These are phyloP conservation scores for Amyelois transitella DNA, from an alignment of 1,140 invertebrate genomes.

Conservation along the genomic window DNA sequence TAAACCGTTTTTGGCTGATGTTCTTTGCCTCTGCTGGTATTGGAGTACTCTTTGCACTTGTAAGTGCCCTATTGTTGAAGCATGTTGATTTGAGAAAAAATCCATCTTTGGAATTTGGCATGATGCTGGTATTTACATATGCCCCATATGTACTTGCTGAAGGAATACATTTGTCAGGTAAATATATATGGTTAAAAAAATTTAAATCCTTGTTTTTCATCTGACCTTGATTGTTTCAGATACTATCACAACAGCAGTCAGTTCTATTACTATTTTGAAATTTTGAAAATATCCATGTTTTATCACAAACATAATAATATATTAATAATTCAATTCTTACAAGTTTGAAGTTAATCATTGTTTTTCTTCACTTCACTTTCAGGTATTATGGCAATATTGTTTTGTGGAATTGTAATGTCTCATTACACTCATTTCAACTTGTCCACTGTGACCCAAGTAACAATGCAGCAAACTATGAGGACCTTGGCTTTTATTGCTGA, in stretches of 20 bases:
- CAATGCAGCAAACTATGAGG: conserved; percentile 99
- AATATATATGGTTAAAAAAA: conserved; percentile 10
- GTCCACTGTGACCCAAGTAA: conserved; percentile 98
- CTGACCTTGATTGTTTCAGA: no score
- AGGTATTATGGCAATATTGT: conserved; percentile 99
- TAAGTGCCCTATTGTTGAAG: conserved; percentile 95
- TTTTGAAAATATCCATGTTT: no score
- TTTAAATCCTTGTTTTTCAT: no score
- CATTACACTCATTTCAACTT: conserved; percentile 99
- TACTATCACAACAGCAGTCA: no score
- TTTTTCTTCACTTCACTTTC: conserved; percentile 54
- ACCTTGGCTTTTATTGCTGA: conserved; percentile 98
- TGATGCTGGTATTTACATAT: conserved; percentile 99
- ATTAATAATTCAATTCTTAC: conserved; percentile 3
- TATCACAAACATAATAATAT: not conserved
- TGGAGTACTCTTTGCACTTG: conserved; percentile 95
- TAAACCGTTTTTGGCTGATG: conserved; percentile 96
- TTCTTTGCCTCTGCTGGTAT: conserved; percentile 99
- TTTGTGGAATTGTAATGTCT: conserved; percentile 99
- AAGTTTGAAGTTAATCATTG: not conserved
- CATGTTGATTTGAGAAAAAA: conserved; percentile 97
- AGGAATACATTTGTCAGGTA: conserved; percentile 95
- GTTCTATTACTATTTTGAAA: no score
- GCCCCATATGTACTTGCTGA: conserved; percentile 98
- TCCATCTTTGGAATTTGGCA: conserved; percentile 97